phyloP scores from a whole-genome alignment of 2,113 vertebrate genomes.

The Phyllostomus hastatus region DNA sequence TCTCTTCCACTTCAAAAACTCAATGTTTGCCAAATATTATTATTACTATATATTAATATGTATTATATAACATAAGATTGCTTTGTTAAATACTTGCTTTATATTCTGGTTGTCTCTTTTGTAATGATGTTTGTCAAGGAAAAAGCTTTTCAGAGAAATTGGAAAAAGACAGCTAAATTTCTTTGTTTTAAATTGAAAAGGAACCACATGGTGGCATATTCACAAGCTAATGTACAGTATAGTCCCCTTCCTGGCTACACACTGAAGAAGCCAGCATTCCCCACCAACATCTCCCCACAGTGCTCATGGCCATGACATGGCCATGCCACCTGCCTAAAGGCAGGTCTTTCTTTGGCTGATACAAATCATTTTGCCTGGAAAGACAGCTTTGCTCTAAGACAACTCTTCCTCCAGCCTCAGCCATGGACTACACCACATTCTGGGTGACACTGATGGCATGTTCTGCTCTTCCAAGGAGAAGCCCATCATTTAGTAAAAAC shows the following conservation, averaged over 20 bases:
- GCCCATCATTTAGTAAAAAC: background rate
- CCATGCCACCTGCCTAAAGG: background rate
- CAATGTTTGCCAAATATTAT: background rate
- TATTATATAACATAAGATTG: background rate
- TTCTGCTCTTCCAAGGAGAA: background rate
- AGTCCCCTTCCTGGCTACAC: background rate
- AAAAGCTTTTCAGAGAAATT: slow-evolving; percentile 11
- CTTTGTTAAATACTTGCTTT: slow-evolving; percentile 4
- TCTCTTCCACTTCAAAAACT: background rate
- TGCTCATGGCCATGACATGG: background rate
- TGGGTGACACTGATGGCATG: background rate
- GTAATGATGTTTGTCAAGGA: slow-evolving; percentile 29
- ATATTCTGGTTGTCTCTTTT: background rate
- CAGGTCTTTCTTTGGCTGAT: background rate
- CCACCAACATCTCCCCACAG: background rate
- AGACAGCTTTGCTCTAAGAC: background rate
- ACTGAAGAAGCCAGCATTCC: background rate
- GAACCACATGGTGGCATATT: background rate
- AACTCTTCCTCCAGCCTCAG: background rate
- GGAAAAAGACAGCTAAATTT: background rate
- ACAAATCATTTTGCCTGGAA: background rate
- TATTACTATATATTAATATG: background rate
- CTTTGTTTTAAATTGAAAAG: background rate
- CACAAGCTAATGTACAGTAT: background rate
- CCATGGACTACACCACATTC: background rate